Percentiles rank a stretch among this genome's conserved stretches.
These are phyloP conservation scores for Conger conger DNA, from an alignment of 2,113 vertebrate genomes.

Conservation along the genomic window DNA sequence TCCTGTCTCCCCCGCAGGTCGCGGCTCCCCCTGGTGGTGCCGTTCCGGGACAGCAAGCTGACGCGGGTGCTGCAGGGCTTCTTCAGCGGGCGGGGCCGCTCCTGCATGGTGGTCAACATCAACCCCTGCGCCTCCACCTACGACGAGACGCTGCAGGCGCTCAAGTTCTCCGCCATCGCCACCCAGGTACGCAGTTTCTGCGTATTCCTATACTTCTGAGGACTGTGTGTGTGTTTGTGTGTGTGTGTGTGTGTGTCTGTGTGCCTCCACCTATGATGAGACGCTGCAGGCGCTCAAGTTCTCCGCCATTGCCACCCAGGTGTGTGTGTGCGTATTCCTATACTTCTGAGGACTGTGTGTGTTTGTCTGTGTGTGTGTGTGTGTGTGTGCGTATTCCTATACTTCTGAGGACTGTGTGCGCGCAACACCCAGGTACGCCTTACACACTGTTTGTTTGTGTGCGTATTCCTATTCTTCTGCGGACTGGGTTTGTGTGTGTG, in stretches of 20 bases:
- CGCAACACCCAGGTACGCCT: too few relatives aligned
- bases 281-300: conserved; percentile 84
- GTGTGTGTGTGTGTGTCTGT: too few relatives aligned
- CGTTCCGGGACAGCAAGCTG: conserved; percentile 86
- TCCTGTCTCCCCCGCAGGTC: conserved; percentile 45
- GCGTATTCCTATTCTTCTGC: too few relatives aligned
- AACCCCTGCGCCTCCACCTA: conserved; percentile 83
- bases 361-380: too few relatives aligned
- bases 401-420: too few relatives aligned
- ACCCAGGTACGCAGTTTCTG: conserved; percentile 58
- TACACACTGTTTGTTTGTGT: too few relatives aligned
- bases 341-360: too few relatives aligned
- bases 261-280: conserved; percentile 82
- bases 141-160: conserved; percentile 81
- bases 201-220: too few relatives aligned
- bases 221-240: too few relatives aligned
- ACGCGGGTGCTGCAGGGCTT: conserved; percentile 85
- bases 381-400: too few relatives aligned
- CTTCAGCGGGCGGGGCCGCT: conserved; percentile 79
- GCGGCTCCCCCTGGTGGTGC: conserved; percentile 71
- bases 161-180: conserved; percentile 86
- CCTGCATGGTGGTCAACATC: conserved; percentile 88
- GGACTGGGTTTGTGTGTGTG: conserved; percentile 81
- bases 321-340: too few relatives aligned
- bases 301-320: conserved; percentile 80